A percentile compares a stretch with the other conserved stretches of the same genome.
phyloP scores from a whole-genome alignment of 2,113 vertebrate genomes.

The Gorsachius goisagi region DNA sequence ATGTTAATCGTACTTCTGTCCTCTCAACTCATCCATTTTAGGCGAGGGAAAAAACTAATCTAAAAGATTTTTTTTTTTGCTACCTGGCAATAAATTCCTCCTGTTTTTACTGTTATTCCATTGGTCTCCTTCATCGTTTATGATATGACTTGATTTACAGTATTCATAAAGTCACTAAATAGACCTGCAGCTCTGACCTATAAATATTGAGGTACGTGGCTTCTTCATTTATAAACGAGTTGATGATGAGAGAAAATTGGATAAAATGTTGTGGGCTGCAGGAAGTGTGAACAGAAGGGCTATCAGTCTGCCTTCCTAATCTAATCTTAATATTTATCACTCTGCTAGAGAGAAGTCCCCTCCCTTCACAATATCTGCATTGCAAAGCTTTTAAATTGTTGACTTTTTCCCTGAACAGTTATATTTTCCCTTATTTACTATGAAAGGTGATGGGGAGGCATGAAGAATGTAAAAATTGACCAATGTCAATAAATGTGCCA shows the following conservation, averaged over 20 bases:
- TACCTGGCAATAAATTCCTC: not conserved
- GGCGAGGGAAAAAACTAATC: not conserved
- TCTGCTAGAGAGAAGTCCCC: not conserved
- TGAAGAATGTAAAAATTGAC: not conserved
- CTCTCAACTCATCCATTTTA: not conserved
- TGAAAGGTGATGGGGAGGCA: not conserved
- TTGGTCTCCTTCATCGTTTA: not conserved
- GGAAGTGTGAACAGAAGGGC: not conserved
- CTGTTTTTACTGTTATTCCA: not conserved
- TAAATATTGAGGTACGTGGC: not conserved
- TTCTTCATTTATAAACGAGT: not conserved
- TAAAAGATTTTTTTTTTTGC: not conserved
- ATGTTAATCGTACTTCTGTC: not conserved
- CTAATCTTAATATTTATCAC: slow-evolving; percentile 24
- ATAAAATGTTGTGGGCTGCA: not conserved
- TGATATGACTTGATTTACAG: slow-evolving; percentile 19
- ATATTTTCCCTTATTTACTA: not conserved
- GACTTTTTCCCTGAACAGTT: not conserved
- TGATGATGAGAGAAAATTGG: slow-evolving; percentile 11
- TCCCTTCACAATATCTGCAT: not conserved
- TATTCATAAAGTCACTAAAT: slow-evolving; percentile 22
- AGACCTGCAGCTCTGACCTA: slow-evolving; percentile 6
- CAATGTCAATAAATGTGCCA: not conserved
- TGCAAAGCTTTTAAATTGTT: not conserved
- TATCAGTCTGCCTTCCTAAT: not conserved